A percentile compares a stretch with the other conserved stretches of the same genome.
phyloP scores from a whole-genome alignment of 2,113 vertebrate genomes.

The Lathamus discolor region DNA sequence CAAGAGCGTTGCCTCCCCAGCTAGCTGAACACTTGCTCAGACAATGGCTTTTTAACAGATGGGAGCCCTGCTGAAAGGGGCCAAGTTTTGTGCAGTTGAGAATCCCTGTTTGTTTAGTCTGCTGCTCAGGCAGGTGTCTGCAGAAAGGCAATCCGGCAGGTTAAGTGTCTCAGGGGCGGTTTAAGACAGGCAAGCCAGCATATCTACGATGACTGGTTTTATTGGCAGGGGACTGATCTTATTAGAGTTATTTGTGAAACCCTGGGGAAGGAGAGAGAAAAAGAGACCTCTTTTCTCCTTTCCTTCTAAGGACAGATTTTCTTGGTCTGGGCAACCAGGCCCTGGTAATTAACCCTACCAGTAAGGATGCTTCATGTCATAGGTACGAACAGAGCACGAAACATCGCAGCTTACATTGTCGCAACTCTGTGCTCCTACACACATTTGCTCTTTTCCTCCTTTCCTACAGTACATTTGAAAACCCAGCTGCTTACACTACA shows the following conservation, averaged over 20 bases:
- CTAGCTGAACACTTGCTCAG: constrained; percentile 84
- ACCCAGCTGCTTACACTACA: neutral
- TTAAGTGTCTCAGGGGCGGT: constrained; percentile 67
- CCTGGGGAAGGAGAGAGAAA: neutral
- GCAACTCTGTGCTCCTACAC: neutral
- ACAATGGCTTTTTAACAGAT: constrained; percentile 97
- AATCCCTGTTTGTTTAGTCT: constrained; percentile 85
- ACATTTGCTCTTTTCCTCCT: neutral
- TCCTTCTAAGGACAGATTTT: constrained; percentile 2
- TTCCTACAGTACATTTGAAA: neutral
- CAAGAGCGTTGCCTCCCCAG: constrained; percentile 71
- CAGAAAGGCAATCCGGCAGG: constrained; percentile 71
- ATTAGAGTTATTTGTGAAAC: constrained; percentile 14
- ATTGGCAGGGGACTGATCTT: neutral
- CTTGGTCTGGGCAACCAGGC: neutral
- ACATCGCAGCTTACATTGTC: neutral
- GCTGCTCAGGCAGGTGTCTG: constrained; percentile 87
- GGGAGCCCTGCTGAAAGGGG: constrained; percentile 84
- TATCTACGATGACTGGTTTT: constrained; percentile 50
- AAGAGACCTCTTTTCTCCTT: neutral
- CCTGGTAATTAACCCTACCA: neutral
- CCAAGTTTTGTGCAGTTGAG: constrained; percentile 83
- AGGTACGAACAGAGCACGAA: neutral
- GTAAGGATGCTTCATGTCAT: neutral
- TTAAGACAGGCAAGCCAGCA: constrained; percentile 52